phyloP scores from a whole-genome alignment of 2,888 invertebrate genomes.

The Caprella mutica region DNA sequence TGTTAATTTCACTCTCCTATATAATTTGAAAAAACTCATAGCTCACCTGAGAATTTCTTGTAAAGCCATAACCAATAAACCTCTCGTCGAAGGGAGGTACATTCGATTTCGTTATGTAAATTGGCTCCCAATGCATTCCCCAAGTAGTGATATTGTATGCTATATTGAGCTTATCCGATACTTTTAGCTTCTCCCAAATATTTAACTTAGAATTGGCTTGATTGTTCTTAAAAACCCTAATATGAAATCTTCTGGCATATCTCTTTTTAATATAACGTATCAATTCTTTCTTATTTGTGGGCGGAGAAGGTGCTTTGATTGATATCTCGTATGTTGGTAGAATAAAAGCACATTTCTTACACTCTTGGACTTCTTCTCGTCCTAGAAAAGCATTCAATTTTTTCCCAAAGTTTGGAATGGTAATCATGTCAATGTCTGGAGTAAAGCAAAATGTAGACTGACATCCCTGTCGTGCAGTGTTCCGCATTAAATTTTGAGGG shows the following conservation, averaged over 20 bases:
- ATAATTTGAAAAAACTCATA: neutral
- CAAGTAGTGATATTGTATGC: constrained; percentile 35
- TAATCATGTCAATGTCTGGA: constrained; percentile 36
- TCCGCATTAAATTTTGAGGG: constrained; percentile 37
- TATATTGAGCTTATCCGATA: constrained; percentile 16
- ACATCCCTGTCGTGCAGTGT: constrained; percentile 35
- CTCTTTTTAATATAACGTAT: constrained; percentile 29
- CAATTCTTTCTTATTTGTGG: constrained; percentile 35
- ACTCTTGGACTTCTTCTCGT: neutral
- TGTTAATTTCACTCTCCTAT: too few relatives aligned
- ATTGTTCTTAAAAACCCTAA: constrained; percentile 36
- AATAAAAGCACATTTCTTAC: constrained; percentile 35
- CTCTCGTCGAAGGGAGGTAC: constrained; percentile 36
- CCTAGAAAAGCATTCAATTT: constrained; percentile 11
- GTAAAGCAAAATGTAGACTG: constrained; percentile 34
- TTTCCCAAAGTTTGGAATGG: constrained; percentile 31
- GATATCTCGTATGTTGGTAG: constrained; percentile 37
- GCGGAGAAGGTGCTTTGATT: constrained; percentile 27
- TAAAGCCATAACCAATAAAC: constrained; percentile 37
- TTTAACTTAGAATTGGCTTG: constrained; percentile 36
- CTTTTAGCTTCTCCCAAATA: constrained; percentile 34
- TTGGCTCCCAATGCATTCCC: constrained; percentile 35
- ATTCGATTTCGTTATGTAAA: constrained; percentile 35
- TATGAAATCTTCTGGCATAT: constrained; percentile 35
- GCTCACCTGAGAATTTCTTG: constrained; percentile 36